Evolutionary conservation across 2,797 vertebrate species (phyloP), one percentile per base, ranked within the genome.

Genomic region (Odontamblyopus rebecca): DNA sequence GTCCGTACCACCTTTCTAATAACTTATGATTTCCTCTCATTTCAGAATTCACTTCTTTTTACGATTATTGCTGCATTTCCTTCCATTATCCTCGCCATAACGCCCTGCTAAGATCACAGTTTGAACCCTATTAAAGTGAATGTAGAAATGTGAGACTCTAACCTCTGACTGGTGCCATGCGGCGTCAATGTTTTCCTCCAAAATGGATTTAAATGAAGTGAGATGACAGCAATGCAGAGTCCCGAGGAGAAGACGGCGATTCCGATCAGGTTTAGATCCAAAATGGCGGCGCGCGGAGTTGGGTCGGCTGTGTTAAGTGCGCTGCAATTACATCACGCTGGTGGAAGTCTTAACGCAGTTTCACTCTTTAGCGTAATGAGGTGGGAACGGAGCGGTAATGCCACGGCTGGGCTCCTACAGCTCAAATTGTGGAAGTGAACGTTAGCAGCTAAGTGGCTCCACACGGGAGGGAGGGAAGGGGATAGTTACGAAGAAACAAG

Each of bases 151-250:
- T 9, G 26, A 5, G 44, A 3, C 76, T 77, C 66, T 73, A 68
- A 73, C 75, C 70, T 78, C 38, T 70, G 76, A 0, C 65, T 6
- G 63, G 32, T 68, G 51, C 73, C 35, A 51, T 73, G 64, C 53
- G 41, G 50, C 72, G 32, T 38, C 35, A 27, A 13, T 35, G 29
- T 71, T 48, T 54, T 13, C 30, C 29, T 62, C 60, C 51, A 18
- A 29, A 67, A 63, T 48, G 38, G 60, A 59, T 72, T n/a, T 23
- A 54, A 72, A 61, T 29, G 60, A 79, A 63, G 64, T 56, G 62
- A 12, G 2, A 60, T 51, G 0, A 62, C 29, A 27, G 29, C 30
- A 69, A 35, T 15, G 7, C 63, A 44, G 67, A 48, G 51, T 67
- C 62, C 56, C 51, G 74, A 73, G 76, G 62, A 27, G 70, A 6